Conservation (phyloP, 2,888 invertebrate genomes). For the Dryococelus australis region DNA sequence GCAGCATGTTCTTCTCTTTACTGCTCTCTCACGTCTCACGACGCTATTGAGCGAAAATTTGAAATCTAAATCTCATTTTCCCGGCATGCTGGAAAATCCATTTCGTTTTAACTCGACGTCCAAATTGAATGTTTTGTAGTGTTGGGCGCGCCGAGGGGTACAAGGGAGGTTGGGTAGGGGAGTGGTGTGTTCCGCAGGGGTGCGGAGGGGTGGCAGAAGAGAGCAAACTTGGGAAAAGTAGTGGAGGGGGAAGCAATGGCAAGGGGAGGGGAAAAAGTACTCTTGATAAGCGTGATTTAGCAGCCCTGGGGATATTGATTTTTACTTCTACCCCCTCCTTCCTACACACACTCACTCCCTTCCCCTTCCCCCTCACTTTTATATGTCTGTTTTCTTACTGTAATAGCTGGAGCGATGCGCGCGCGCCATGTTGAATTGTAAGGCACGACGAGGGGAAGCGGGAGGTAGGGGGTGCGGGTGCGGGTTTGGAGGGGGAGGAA, state of each 20-base stretch:
- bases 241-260: conserved; percentile 58
- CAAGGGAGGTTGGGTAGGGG: conserved; percentile 42
- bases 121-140: conserved; percentile 68
- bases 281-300: conserved; percentile 74
- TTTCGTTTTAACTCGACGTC: conserved; percentile 67
- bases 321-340: conserved; percentile 52
- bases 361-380: conserved; percentile 62
- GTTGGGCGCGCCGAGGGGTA: conserved; percentile 48
- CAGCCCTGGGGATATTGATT: conserved; percentile 72
- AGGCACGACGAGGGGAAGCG: conserved; percentile 51
- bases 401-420: conserved; percentile 60
- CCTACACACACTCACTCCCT: conserved; percentile 58
- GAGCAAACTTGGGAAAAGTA: conserved; percentile 60
- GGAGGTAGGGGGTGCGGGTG: conserved; percentile 47
- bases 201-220: conserved; percentile 54
- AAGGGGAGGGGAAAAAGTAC: conserved; percentile 57
- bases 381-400: conserved; percentile 66
- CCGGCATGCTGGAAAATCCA: conserved; percentile 64
- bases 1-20: conserved; percentile 5
- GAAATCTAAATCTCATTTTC: conserved; percentile 56
- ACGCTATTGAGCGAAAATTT: conserved; percentile 54
- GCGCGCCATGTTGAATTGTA: conserved; percentile 59
- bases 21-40: not conserved
- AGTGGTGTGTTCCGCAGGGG: conserved; percentile 34
- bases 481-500: conserved; percentile 32